Evolutionary conservation across 1,140 invertebrate species (phyloP), one percentile per base, ranked within the genome.

Genomic region (Solenopsis fugax): DNA sequence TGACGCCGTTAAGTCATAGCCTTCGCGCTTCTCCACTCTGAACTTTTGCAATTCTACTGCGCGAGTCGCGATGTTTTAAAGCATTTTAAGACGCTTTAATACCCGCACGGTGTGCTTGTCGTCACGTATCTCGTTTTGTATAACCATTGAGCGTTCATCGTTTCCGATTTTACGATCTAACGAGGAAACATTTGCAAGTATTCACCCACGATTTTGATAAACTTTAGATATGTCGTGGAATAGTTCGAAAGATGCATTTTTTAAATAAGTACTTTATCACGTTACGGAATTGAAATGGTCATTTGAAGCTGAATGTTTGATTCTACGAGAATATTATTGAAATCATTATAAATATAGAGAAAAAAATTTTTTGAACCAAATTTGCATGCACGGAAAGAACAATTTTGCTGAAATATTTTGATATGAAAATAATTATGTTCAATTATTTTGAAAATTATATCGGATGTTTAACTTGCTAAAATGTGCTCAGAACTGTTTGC

Each of bases 41-140:
- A 72, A 76, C 52, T 85, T 85, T 85, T 78, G 60, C 60, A 65
- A 64, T 54, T 85, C 34, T 29, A 24, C 21, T 48, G 60, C 58
- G 73, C 69, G 80, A 75, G 24, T 21, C 80, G 41, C 56, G 41
- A 75, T 62, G 54, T 62, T 84, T 84, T 48, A 18, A 75, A 10
- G 41, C 41, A 62, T 50, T 75, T 84, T 50, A 73, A 73, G 67
- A 24, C 69, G 24, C 34, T 34, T 82, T 73, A 60, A 72, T 29
- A 24, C 18, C 10, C 54, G 18, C 56, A 54, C 24, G 54, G 34
- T 52, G 50, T 18, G 18, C 29, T 37, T 48, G 78, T 81, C 45
- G 78, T 16, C 65, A 54, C 65, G 52, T 60, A 82, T 73, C 54
- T 82, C 54, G 50, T 82, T 82, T 82, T 82, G 67, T 56, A 48